A percentile compares a stretch with the other conserved stretches of the same genome.
phyloP scores from a whole-genome alignment of 92 coral and sea anemone genomes.

The Pocillopora meandrina region DNA sequence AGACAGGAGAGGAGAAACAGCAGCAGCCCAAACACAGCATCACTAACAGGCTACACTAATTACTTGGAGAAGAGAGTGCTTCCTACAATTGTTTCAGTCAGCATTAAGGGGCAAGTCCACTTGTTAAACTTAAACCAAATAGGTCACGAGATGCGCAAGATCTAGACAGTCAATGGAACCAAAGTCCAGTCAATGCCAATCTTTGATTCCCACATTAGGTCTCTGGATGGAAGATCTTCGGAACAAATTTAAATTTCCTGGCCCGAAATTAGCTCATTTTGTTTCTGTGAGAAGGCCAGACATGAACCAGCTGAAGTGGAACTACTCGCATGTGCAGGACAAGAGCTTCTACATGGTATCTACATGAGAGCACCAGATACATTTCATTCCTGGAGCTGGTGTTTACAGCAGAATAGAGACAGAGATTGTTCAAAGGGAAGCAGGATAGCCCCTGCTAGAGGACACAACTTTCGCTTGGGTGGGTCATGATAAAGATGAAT shows the following conservation, averaged over 20 bases:
- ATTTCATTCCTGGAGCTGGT: slow-evolving; percentile 37
- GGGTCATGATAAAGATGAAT: slow-evolving; percentile 43
- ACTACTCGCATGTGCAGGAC: slow-evolving; percentile 49
- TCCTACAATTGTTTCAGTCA: not conserved
- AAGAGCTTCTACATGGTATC: slow-evolving; percentile 48
- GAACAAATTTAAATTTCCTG: slow-evolving; percentile 37
- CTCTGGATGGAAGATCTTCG: slow-evolving; percentile 26
- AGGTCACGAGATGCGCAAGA: slow-evolving; percentile 33
- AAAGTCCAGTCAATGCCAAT: slow-evolving; percentile 52
- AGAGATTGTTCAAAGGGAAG: slow-evolving; percentile 41
- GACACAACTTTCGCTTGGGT: slow-evolving; percentile 58
- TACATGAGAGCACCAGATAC: slow-evolving; percentile 36
- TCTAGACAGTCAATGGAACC: slow-evolving; percentile 45
- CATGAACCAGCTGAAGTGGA: slow-evolving; percentile 47
- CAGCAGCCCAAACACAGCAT: not conserved
- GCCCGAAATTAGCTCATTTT: slow-evolving; percentile 35
- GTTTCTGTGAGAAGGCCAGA: slow-evolving; percentile 50
- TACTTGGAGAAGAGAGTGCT: slow-evolving; percentile 9
- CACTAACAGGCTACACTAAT: slow-evolving; percentile 40
- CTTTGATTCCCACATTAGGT: slow-evolving; percentile 28
- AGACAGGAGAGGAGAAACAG: not conserved
- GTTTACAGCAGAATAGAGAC: slow-evolving; percentile 47
- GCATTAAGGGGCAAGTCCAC: not conserved
- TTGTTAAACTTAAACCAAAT: slow-evolving; percentile 16
- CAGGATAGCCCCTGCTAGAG: slow-evolving; percentile 42